A percentile compares a stretch with the other conserved stretches of the same genome.
Evolutionary conservation across 2,888 invertebrate genomes (phyloP).

Genomic region (Caenorhabditis plicata): DNA sequence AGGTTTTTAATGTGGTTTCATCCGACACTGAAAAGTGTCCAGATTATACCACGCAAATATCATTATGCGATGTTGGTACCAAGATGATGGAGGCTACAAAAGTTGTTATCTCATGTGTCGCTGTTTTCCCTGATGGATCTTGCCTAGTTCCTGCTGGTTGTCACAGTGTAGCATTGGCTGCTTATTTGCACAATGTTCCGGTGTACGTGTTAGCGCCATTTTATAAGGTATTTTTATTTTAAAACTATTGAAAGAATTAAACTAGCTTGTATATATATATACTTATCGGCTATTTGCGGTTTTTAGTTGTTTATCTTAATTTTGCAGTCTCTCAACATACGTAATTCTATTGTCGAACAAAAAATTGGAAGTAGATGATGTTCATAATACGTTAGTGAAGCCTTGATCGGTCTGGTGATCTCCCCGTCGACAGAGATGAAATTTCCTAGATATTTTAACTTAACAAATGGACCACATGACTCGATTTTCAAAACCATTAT

Average conservation of each 20-base stretch:
- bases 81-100: constrained; percentile 40
- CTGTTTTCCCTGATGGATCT: constrained; percentile 58
- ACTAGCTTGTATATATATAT: too few species aligned
- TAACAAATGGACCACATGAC: too few species aligned
- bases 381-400: too few species aligned
- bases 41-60: constrained; percentile 27
- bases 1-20: constrained; percentile 13
- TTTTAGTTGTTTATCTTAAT: too few species aligned
- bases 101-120: constrained; percentile 51
- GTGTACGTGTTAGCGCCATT: constrained; percentile 53
- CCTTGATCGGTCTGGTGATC: too few species aligned
- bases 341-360: too few species aligned
- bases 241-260: constrained; percentile 36
- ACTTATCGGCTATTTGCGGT: too few species aligned
- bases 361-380: too few species aligned
- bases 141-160: constrained; percentile 55
- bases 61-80: constrained; percentile 29
- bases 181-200: constrained; percentile 55
- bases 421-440: too few species aligned
- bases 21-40: constrained; percentile 25
- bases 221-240: constrained; percentile 53
- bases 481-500: too few species aligned
- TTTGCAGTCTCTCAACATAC: too few species aligned
- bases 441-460: too few species aligned
- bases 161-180: constrained; percentile 51